A percentile compares a stretch with the other conserved stretches of the same genome.
phyloP scores from a whole-genome alignment of 2,888 invertebrate genomes.

The Drosophila phalerata region DNA sequence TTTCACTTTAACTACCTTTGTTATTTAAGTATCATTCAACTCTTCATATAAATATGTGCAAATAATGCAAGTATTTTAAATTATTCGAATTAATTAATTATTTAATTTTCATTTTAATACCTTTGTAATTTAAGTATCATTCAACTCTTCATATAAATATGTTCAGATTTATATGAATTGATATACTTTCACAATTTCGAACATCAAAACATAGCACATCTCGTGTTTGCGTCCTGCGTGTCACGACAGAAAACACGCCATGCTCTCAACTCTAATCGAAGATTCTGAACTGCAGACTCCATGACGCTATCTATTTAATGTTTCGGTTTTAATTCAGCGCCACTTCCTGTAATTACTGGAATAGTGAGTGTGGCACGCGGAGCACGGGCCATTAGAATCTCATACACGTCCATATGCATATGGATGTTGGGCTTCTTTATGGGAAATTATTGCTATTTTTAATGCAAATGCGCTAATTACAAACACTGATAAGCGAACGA shows the following conservation, averaged over 20 bases:
- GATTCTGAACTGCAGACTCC: slow-evolving; percentile 35
- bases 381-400: slow-evolving; percentile 1
- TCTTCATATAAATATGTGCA: too few relatives aligned
- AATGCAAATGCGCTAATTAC: slow-evolving; percentile 82
- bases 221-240: slow-evolving; percentile 5
- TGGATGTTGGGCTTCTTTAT: slow-evolving; percentile 71
- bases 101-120: too few relatives aligned
- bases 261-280: slow-evolving; percentile 17
- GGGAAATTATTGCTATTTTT: slow-evolving; percentile 81
- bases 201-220: too few relatives aligned
- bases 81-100: too few relatives aligned
- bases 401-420: slow-evolving; percentile 19
- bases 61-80: too few relatives aligned
- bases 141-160: too few relatives aligned
- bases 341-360: slow-evolving; percentile 73
- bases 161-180: too few relatives aligned
- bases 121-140: too few relatives aligned
- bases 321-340: slow-evolving; percentile 69
- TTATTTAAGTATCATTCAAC: too few relatives aligned
- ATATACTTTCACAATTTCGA: too few relatives aligned
- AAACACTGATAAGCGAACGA: slow-evolving; percentile 75
- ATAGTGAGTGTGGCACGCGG: slow-evolving; percentile 36
- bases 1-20: too few relatives aligned
- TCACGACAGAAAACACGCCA: slow-evolving; percentile 3
- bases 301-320: slow-evolving; percentile 73